phyloP scores from a whole-genome alignment of 2,888 invertebrate genomes.

The Tridacna gigas region DNA sequence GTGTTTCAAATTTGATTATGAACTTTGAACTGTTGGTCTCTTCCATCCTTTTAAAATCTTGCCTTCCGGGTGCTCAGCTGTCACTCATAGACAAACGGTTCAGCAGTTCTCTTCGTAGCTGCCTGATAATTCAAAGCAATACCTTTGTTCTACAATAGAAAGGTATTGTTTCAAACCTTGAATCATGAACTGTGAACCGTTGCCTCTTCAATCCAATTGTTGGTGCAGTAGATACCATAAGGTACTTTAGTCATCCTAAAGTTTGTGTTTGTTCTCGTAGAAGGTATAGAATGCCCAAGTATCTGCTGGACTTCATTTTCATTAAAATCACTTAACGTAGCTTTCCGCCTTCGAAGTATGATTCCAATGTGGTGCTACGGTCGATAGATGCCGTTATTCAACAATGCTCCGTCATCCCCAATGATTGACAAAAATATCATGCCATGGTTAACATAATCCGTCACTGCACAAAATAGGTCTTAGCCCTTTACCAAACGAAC shows the following conservation, averaged over 20 bases:
- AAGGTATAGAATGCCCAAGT: too few species aligned
- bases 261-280: too few species aligned
- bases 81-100: not conserved
- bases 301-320: too few species aligned
- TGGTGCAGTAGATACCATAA: not conserved
- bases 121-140: conserved; percentile 10
- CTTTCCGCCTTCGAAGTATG: too few species aligned
- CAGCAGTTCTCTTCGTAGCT: not conserved
- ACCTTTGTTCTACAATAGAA: not conserved
- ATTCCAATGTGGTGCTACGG: too few species aligned
- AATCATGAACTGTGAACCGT: not conserved
- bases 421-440: too few species aligned
- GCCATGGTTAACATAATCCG: too few species aligned
- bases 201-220: not conserved
- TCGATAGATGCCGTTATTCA: too few species aligned
- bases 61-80: not conserved
- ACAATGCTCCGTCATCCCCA: too few species aligned
- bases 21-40: not conserved
- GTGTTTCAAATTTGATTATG: not conserved
- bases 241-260: not conserved
- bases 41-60: not conserved
- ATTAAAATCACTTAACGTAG: too few species aligned
- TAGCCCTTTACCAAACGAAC: too few species aligned
- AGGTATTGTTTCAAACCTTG: conserved; percentile 15
- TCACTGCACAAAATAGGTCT: too few species aligned